Percentiles rank a stretch among this genome's conserved stretches.
Conservation (phyloP, 2,113 vertebrate species). For the Tupaia tana region DNA sequence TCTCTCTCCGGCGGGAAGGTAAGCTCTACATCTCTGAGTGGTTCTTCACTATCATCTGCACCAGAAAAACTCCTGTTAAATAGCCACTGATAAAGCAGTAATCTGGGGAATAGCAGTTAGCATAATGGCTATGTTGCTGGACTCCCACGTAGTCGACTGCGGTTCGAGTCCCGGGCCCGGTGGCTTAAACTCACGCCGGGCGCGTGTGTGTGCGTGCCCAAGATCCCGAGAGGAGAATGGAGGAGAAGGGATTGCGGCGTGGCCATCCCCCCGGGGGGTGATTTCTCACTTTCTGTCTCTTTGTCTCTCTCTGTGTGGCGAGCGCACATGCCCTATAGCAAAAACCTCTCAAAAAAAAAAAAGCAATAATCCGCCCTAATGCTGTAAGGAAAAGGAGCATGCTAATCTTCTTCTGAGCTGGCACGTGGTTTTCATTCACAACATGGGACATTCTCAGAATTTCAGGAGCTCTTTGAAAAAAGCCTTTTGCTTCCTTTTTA, state of each 20-base stretch:
- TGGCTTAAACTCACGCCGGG: no score
- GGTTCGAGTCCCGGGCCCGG: no score
- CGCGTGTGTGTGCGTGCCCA: no score
- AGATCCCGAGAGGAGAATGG: no score
- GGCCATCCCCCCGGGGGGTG: no score
- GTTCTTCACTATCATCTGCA: not conserved
- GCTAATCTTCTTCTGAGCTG: not conserved
- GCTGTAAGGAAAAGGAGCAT: not conserved
- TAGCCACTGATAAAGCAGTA: not conserved
- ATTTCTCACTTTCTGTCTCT: no score
- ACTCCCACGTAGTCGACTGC: no score
- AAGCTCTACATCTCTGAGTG: not conserved
- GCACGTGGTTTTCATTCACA: conserved; percentile 3
- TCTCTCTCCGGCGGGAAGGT: not conserved
- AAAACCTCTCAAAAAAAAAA: not conserved
- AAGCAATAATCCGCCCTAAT: not conserved
- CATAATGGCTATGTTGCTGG: no score
- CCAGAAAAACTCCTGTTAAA: not conserved
- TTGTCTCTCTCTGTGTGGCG: no score
- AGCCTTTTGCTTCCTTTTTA: not conserved
- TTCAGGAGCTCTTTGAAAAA: not conserved
- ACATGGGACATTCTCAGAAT: not conserved
- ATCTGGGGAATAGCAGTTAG: not conserved
- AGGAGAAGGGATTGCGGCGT: no score
- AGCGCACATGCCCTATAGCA: no score